Percentiles rank a stretch among this genome's conserved stretches.
phyloP scores from a whole-genome alignment of 1,140 invertebrate genomes.

The Camponotus pennsylvanicus region DNA sequence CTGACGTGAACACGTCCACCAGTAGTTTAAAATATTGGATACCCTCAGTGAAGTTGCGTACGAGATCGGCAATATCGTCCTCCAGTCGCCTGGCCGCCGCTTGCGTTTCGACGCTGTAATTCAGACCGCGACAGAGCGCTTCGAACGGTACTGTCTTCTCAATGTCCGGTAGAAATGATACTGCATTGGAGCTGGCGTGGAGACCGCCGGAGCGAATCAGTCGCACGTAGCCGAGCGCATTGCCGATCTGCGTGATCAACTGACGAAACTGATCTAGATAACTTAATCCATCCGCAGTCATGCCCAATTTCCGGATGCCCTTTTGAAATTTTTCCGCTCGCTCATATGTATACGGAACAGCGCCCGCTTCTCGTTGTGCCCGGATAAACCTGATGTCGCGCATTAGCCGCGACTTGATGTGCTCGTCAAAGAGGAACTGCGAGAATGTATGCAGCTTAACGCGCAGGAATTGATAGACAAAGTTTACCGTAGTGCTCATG shows the following conservation, averaged over 20 bases:
- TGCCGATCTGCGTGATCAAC: slow-evolving; percentile 97
- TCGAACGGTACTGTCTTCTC: slow-evolving; percentile 90
- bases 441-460: slow-evolving; percentile 98
- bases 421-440: slow-evolving; percentile 99
- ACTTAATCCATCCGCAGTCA: slow-evolving; percentile 93
- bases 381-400: slow-evolving; percentile 93
- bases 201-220: slow-evolving; percentile 97
- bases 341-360: slow-evolving; percentile 91
- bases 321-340: slow-evolving; percentile 98
- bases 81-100: slow-evolving; percentile 92
- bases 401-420: slow-evolving; percentile 97
- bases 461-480: slow-evolving; percentile 98
- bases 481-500: slow-evolving; percentile 99
- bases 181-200: slow-evolving; percentile 96
- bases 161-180: slow-evolving; percentile 95
- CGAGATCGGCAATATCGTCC: slow-evolving; percentile 91
- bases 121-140: slow-evolving; percentile 86
- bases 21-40: slow-evolving; percentile 98
- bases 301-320: slow-evolving; percentile 95
- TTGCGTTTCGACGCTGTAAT: slow-evolving; percentile 88
- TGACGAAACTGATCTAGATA: slow-evolving; percentile 98
- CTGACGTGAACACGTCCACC: slow-evolving; percentile 96
- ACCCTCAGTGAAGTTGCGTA: slow-evolving; percentile 95
- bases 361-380: slow-evolving; percentile 84
- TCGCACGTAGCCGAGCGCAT: slow-evolving; percentile 98